These are phyloP conservation scores for Lophochroa leadbeateri DNA, from an alignment of 2,113 vertebrate genomes.

Conservation along the genomic window DNA sequence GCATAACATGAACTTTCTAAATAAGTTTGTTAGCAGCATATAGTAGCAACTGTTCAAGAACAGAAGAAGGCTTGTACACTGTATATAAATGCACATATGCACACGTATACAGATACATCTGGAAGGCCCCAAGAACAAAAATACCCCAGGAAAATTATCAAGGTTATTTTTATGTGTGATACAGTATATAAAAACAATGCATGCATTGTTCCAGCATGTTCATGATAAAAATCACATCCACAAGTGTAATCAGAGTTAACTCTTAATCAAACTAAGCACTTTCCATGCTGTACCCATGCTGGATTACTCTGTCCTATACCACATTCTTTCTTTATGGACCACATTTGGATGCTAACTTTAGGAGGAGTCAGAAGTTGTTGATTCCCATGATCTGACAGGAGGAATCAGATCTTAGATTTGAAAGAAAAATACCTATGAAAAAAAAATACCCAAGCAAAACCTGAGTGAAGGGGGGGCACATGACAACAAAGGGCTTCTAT, in stretches of 20 bases:
- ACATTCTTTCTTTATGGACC: background rate
- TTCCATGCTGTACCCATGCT: background rate
- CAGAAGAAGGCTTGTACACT: background rate
- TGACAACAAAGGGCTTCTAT: background rate
- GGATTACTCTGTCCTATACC: background rate
- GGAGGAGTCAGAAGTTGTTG: background rate
- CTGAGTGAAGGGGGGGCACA: background rate
- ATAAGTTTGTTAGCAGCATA: constrained; percentile 56
- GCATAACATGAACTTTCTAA: constrained; percentile 35
- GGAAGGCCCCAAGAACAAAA: constrained; percentile 21
- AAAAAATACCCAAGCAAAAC: background rate
- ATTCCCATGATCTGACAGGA: background rate
- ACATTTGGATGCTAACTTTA: background rate
- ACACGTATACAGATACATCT: constrained; percentile 21
- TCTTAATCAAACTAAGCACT: background rate
- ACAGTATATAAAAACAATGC: background rate
- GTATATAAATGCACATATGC: constrained; percentile 11
- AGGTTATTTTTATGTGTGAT: background rate
- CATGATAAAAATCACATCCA: background rate
- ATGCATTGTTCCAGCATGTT: background rate
- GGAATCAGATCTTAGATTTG: background rate
- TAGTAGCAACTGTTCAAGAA: constrained; percentile 47
- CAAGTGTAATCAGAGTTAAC: background rate
- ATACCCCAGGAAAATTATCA: background rate
- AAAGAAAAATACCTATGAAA: background rate